Conservation (phyloP, 2,888 invertebrate species). For the Drosophila neonasuta region DNA sequence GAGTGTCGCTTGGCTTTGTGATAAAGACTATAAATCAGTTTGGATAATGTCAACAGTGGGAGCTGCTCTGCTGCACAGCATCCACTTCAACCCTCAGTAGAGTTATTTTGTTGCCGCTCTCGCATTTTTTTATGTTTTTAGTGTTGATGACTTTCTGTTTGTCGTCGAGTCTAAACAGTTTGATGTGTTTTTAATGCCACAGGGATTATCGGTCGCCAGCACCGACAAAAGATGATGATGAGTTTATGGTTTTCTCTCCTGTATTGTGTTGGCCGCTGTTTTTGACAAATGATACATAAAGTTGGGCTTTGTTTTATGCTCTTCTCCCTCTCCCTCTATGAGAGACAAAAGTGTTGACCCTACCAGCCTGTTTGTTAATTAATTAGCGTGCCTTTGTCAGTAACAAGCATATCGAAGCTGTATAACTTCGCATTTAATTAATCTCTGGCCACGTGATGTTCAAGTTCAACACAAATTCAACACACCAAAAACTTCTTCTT, state of each 20-base stretch:
- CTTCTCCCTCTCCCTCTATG: slow-evolving; percentile 5
- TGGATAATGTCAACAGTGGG: slow-evolving; percentile 64
- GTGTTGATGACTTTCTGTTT: slow-evolving; percentile 45
- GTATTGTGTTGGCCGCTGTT: slow-evolving; percentile 9
- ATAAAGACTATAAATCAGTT: slow-evolving; percentile 71
- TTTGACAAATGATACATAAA: slow-evolving; percentile 60
- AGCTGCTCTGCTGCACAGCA: slow-evolving; percentile 4
- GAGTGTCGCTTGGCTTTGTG: slow-evolving; percentile 61
- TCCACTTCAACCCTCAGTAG: slow-evolving; percentile 22
- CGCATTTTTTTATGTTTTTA: slow-evolving; percentile 48
- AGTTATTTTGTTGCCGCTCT: slow-evolving; percentile 36
- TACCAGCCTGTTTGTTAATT: slow-evolving; percentile 56
- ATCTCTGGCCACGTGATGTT: slow-evolving; percentile 46
- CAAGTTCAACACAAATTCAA: background rate
- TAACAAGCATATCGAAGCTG: slow-evolving; percentile 35
- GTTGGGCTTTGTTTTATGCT: slow-evolving; percentile 22
- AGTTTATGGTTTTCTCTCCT: slow-evolving; percentile 14
- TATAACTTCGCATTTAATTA: slow-evolving; percentile 62
- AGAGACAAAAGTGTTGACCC: slow-evolving; percentile 52
- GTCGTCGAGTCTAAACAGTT: slow-evolving; percentile 50
- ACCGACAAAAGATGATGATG: slow-evolving; percentile 21
- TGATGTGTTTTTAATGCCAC: slow-evolving; percentile 67
- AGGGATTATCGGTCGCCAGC: slow-evolving; percentile 50
- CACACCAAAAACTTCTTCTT: slow-evolving; percentile 12
- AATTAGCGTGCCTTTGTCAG: slow-evolving; percentile 60